phyloP scores from a whole-genome alignment of 2,888 invertebrate species.

The Gnatocerus cornutus region DNA sequence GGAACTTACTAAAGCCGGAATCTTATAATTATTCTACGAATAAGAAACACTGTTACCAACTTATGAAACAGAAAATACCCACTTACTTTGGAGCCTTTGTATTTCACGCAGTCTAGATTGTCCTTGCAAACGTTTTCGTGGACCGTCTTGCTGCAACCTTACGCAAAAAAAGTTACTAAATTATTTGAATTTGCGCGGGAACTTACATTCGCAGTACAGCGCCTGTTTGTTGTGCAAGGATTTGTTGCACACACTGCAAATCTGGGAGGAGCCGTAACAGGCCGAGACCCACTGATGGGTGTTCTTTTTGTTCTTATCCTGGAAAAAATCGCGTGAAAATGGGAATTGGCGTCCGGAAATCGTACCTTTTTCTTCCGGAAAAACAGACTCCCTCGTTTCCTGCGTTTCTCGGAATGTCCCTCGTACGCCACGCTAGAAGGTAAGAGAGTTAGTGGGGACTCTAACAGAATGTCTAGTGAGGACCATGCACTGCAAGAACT shows the following conservation, averaged over 20 bases:
- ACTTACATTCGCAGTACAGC: constrained; percentile 89
- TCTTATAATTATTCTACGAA: constrained; percentile 68
- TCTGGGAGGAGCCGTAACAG: constrained; percentile 77
- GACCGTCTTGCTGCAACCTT: constrained; percentile 90
- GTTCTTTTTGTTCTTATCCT: constrained; percentile 86
- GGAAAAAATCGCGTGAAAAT: too few species aligned
- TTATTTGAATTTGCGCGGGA: constrained; percentile 5
- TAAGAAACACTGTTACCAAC: too few species aligned
- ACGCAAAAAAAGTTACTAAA: constrained; percentile 49
- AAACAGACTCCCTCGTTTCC: constrained; percentile 92
- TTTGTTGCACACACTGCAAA: constrained; percentile 87
- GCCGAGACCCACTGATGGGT: constrained; percentile 84
- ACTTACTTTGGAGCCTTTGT: constrained; percentile 78
- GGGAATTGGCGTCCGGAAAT: too few species aligned
- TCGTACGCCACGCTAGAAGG: constrained; percentile 76
- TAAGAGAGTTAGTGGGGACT: too few species aligned
- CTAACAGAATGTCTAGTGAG: too few species aligned
- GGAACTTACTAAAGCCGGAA: constrained; percentile 67
- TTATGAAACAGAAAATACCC: constrained; percentile 31
- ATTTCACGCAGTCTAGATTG: constrained; percentile 87
- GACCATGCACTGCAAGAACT: too few species aligned
- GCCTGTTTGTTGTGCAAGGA: constrained; percentile 86
- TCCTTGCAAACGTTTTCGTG: constrained; percentile 93
- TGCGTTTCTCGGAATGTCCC: constrained; percentile 87
- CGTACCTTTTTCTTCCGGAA: constrained; percentile 91